Evolutionary conservation across 2,113 vertebrate species (phyloP).

Genomic region (Hemibagrus wyckioides): DNA sequence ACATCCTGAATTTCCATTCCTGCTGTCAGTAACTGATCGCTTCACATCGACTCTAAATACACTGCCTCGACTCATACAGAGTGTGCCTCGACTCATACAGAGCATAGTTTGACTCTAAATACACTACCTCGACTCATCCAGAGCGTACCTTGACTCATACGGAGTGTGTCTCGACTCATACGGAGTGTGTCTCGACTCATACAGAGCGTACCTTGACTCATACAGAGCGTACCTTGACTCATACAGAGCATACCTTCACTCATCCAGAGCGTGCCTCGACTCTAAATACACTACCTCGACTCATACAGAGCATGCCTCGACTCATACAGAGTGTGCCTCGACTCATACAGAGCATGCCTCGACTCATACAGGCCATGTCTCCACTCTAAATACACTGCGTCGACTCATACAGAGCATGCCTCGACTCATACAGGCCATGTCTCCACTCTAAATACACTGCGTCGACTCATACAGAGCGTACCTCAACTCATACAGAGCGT

Average conservation of each 20-base stretch:
- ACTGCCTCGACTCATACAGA: slow-evolving; percentile 26
- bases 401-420: slow-evolving; percentile 40
- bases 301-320: too few species aligned
- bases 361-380: too few species aligned
- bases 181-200: slow-evolving; percentile 20
- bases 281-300: not conserved
- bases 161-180: slow-evolving; percentile 11
- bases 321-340: too few species aligned
- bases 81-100: slow-evolving; percentile 24
- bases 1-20: slow-evolving; percentile 5
- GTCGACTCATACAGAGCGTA: slow-evolving; percentile 33
- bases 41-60: slow-evolving; percentile 7
- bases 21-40: slow-evolving; percentile 6
- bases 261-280: too few species aligned
- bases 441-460: slow-evolving; percentile 2
- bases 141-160: too few species aligned
- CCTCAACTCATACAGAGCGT: too few species aligned
- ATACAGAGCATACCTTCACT: too few species aligned
- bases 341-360: slow-evolving; percentile 46
- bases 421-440: too few species aligned
- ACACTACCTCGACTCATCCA: slow-evolving; percentile 16
- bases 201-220: too few species aligned
- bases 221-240: too few species aligned
- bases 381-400: not conserved
- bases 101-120: slow-evolving; percentile 24